Evolutionary conservation across 1,140 invertebrate species (phyloP).

Genomic region (Batillaria attramentaria): DNA sequence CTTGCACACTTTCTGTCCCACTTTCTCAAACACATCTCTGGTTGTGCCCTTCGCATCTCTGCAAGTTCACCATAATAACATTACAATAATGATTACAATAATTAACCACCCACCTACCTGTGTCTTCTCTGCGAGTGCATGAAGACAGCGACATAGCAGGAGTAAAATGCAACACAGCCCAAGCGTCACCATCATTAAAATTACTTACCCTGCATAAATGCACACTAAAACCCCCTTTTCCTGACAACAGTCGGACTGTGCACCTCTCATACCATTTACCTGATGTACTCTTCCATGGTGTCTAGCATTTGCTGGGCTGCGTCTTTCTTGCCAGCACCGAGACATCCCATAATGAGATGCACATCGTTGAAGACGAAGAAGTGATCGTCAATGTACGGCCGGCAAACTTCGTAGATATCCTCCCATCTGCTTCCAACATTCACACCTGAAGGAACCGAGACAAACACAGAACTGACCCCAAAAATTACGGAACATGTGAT

Average conservation of each 20-base stretch:
- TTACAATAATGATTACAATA: background rate
- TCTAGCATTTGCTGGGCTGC: slow-evolving; percentile 1
- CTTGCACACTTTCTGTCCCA: slow-evolving; percentile 68
- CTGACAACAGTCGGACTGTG: background rate
- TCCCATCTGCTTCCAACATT: background rate
- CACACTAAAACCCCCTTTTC: background rate
- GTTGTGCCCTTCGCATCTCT: background rate
- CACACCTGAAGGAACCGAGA: slow-evolving; percentile 5
- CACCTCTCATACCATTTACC: background rate
- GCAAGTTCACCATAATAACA: no score
- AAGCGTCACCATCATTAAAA: background rate
- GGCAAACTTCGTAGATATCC: background rate
- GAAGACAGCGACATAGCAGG: no score
- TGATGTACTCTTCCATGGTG: background rate
- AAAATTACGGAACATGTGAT: no score
- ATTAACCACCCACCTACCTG: no score
- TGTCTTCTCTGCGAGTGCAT: no score
- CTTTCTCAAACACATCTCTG: background rate
- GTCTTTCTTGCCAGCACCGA: background rate
- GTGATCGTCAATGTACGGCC: background rate
- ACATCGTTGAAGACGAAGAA: background rate
- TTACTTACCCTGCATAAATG: background rate
- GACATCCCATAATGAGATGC: slow-evolving; percentile 8
- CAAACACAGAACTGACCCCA: no score
- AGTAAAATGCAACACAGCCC: no score